These are phyloP conservation scores for Danaus chrysippus DNA, from an alignment of 2,888 invertebrate genomes.

Conservation along the genomic window DNA sequence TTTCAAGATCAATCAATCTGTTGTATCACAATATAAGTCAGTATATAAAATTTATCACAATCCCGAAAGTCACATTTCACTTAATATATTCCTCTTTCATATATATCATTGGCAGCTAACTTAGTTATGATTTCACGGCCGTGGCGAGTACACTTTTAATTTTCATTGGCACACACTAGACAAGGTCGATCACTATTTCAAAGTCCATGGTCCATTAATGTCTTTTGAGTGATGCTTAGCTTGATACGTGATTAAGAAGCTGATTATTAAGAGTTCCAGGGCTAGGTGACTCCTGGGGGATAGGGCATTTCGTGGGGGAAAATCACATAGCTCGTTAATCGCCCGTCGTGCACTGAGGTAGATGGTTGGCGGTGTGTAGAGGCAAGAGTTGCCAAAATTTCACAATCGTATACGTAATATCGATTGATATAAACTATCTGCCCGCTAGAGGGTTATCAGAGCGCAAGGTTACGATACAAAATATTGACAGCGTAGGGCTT, in stretches of 20 bases:
- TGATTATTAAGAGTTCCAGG: constrained; percentile 27
- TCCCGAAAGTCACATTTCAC: constrained; percentile 5
- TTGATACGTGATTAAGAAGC: constrained; percentile 19
- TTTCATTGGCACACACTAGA: constrained; percentile 30
- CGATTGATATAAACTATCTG: constrained; percentile 31
- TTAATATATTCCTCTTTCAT: constrained; percentile 9
- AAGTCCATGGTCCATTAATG: constrained; percentile 28
- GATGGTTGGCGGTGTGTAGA: constrained; percentile 37
- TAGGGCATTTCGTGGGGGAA: constrained; percentile 49
- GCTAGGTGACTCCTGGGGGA: constrained; percentile 51
- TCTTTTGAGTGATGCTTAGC: constrained; percentile 8
- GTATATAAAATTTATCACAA: not conserved
- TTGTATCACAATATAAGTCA: not conserved
- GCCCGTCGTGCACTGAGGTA: constrained; percentile 43
- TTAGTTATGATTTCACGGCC: constrained; percentile 16
- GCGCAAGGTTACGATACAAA: not conserved
- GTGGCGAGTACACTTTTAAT: constrained; percentile 33
- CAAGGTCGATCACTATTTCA: constrained; percentile 33
- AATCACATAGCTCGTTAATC: constrained; percentile 42
- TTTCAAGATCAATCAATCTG: too few species aligned
- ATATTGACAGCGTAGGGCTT: constrained; percentile 1
- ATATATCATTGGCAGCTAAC: constrained; percentile 18
- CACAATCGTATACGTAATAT: constrained; percentile 50
- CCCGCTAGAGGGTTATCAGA: constrained; percentile 20
- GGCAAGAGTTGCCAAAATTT: constrained; percentile 66